Evolutionary conservation across 2,888 invertebrate species (phyloP).

Genomic region (Dolichopus griseipennis): DNA sequence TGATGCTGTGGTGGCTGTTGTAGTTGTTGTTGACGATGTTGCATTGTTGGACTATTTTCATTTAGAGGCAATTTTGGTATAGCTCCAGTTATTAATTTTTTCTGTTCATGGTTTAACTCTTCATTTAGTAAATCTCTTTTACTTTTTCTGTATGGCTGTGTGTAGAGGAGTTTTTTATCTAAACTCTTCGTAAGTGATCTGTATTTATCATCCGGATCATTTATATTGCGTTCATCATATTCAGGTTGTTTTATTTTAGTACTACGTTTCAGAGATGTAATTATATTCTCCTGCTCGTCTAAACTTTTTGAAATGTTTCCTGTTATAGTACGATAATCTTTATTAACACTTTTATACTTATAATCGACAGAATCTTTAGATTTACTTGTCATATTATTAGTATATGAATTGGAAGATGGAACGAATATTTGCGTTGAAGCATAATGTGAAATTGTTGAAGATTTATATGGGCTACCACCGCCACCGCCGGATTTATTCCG

Average conservation of each 20-base stretch:
- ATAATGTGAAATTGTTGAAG: constrained; percentile 3
- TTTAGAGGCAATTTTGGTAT: constrained; percentile 32
- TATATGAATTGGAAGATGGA: neutral
- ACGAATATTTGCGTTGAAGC: neutral
- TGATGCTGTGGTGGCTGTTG: neutral
- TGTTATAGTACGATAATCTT: neutral
- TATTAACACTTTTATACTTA: neutral
- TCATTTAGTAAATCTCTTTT: neutral
- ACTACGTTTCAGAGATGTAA: neutral
- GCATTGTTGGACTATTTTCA: constrained; percentile 2
- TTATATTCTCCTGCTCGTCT: neutral
- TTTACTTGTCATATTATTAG: neutral
- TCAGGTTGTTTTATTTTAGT: neutral
- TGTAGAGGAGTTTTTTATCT: constrained; percentile 12
- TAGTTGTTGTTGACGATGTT: constrained; percentile 13
- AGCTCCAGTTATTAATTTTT: constrained; percentile 30
- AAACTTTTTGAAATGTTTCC: neutral
- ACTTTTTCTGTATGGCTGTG: constrained; percentile 20
- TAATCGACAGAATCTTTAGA: neutral
- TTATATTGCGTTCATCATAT: neutral
- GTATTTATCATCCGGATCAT: constrained; percentile 27
- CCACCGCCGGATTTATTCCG: constrained; percentile 14
- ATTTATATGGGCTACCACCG: neutral
- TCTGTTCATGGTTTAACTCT: neutral
- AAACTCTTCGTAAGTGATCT: constrained; percentile 8